Base-by-base conservation (phyloP, 1,140 invertebrate species). In the Whitmania pigra region DNA sequence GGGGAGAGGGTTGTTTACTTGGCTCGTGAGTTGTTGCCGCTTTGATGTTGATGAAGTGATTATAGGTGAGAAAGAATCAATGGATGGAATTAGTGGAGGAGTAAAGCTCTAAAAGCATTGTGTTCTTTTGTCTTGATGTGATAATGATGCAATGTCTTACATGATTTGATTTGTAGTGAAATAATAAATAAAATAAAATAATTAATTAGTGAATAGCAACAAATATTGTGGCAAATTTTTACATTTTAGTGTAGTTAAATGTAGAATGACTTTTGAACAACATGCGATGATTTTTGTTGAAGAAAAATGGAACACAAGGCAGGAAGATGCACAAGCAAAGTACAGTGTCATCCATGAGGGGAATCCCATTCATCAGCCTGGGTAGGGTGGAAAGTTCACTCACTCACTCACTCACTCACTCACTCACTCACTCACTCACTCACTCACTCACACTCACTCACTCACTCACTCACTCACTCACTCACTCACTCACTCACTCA, bases 1-100 rank as follows among this genome's bases (percentile, higher is more conserved):
- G 85, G 85, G 60, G 85, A 86, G 74, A 86, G 85, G 77, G 79
- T 89, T 74, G 86, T 87, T 53, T 83, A 90, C 72, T 81, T 90
- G 4, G 85, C 85, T 67, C 85, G 87, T 80, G 87, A 85, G 80
- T 88, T 67, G 53, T 68, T 63, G 57, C 22, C 11, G 20, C 11
- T 22, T 63, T 63, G 57, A 6, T 63, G 57, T 20, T 63, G 22
- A 18, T 63, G 11, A 2, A 4, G 22, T 7, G 57, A 2, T 57
- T 5, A 36, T 36, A 36, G 31, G 31, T 20, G 25, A n/a, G 25
- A 9, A 57, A n/a, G 25, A 9, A 57, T 57, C 2, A 9, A 57
- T 57, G 54, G 25, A 57, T 57, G 54, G 31, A 36, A 36, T 36
- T 36, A 36, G 31, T 36, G 31, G 31, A 36, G 31, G 31, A 36